Base-by-base conservation (phyloP, 1,140 invertebrate genomes). In the Fopius arisanus region DNA sequence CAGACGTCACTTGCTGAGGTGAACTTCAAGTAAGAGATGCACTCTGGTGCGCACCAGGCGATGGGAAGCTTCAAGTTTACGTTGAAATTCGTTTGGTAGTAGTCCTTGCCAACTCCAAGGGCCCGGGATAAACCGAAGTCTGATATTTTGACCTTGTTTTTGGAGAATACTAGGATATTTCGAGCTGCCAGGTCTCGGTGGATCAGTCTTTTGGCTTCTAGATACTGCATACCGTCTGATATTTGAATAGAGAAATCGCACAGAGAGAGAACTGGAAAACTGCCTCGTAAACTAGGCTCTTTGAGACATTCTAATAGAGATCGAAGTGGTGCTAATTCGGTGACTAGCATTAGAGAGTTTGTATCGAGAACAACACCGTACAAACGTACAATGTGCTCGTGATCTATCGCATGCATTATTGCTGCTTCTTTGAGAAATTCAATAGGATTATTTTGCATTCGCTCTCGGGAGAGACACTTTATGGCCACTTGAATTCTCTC, bases 11-110 rank as follows among this genome's bases (percentile, higher is more conserved):
- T 97, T 0, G 97, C 93, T 12, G 96, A 96, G 4, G 97, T 99
- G 82, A 99, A 99, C 73, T 95, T 92, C 62, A 99, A 89, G 85
- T 96, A 99, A 77, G 97, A 96, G 75, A 99, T 98, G 84, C 96
- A 97, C 88, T 99, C 98, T 0, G 98, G 98, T 0, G 98, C 97
- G 90, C 97, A 98, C 98, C 98, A 99, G 0, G 98, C 98, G 80
- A 99, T 98, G 3, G 97, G 98, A 72, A 99, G 88, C 89, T 99
- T 99, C 21, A 99, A 90, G 89, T 98, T 98, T 6, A 98, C 96
- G 87, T 97, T 98, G 83, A 98, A 99, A 88, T 99, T 98, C 1
- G 96, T 98, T 88, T 99, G 96, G 84, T 99, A 99, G 85, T 99
- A 99, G 88, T 99, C 97, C 87, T 99, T 98, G 6, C 97, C 98